Base-by-base conservation (phyloP, 2,797 vertebrate species). In the Gobio occitaniae region DNA sequence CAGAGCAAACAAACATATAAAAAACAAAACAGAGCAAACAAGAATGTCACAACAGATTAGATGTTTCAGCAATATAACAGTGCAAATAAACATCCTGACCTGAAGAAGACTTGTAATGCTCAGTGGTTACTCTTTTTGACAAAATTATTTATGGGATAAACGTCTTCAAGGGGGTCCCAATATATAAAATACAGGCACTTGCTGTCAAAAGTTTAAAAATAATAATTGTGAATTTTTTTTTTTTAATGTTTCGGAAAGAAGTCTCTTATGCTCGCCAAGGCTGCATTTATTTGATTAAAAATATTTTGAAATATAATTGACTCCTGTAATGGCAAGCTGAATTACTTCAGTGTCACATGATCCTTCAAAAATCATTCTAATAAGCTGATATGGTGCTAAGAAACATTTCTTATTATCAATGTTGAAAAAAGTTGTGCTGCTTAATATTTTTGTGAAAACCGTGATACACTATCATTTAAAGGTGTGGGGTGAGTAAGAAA, bases 41-140 rank as follows among this genome's bases (percentile, higher is more conserved):
- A 63, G 56, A 78, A 29, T 11, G 5, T 29, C 48, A 80, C 36
- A 25, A 16, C 13, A 52, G 29, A 66, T 48, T 36, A 44, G 25
- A 32, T 29, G 29, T 19, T 61, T 61, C 69, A 61, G 71, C 32
- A 54, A 38, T 36, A 76, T 16, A 66, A 52, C 32, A 52, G 44
- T 50, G 70, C 12, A 83, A 82, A 65, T 17, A 75, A 81, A 80
- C 48, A n/a, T 21, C 56, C 21, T 11, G n/a, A 2, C 32, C 52
- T 41, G 32, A 77, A 41, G 71, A 52, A 54, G 29, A 54, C 72
- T 7, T 54, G 50, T 13, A 4, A 6, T 2, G n/a, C 52, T 56
- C 12, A 21, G 5, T 65, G 25, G 61, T 47, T 52, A 32, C 9
- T 52, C 3, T 32, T 52, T 19, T 74, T 2, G 16, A 72, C 17